Percentiles rank a stretch among this genome's conserved stretches.
phyloP scores from a whole-genome alignment of 2,797 vertebrate species.

The Onychomys arenicola region DNA sequence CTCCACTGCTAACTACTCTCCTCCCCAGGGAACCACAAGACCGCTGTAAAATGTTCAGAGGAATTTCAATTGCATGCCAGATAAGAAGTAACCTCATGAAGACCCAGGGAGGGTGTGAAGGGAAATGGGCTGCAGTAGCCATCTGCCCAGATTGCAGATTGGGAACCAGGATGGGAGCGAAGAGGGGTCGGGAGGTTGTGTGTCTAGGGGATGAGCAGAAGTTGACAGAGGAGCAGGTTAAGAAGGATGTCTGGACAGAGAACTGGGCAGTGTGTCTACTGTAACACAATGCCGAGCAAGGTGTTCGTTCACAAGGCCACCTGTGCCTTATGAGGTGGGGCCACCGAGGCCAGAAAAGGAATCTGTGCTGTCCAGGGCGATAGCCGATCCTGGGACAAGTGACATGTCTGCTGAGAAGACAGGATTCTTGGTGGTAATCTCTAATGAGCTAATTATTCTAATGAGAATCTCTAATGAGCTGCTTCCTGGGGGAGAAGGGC shows the following conservation, averaged over 20 bases:
- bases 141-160: neutral
- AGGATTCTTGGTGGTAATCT: neutral
- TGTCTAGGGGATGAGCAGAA: neutral
- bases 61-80: constrained; percentile 36
- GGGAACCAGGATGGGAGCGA: neutral
- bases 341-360: neutral
- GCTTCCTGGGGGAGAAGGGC: neutral
- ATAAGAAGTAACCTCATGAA: neutral
- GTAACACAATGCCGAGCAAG: neutral
- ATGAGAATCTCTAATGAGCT: neutral
- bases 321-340: neutral
- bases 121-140: neutral
- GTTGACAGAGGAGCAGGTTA: neutral
- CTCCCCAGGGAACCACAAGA: constrained; percentile 44
- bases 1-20: constrained; percentile 17
- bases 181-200: neutral
- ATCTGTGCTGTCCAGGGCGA: neutral
- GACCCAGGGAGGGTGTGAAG: neutral
- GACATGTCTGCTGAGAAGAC: neutral
- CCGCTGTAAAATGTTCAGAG: constrained; percentile 26
- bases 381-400: neutral
- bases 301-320: neutral
- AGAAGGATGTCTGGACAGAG: neutral
- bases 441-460: neutral
- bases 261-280: neutral